Base-by-base conservation (phyloP, 2,888 invertebrate genomes). In the Tachina fera region DNA sequence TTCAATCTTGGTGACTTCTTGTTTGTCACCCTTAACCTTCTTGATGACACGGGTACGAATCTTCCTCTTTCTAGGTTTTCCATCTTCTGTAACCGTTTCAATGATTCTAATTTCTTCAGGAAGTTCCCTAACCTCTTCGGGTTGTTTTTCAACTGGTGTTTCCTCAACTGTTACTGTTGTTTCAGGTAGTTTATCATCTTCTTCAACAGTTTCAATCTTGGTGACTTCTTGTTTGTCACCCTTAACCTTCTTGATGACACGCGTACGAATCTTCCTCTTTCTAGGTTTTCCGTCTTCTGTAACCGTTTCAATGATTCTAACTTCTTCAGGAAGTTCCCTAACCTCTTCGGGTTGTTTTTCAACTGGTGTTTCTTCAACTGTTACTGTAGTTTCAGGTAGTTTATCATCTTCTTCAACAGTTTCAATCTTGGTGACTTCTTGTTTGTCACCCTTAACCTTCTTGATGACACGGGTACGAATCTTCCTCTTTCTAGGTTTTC, bases 221-320 rank as follows among this genome's bases (percentile, higher is more conserved):
- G 70, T 70, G 10, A 70, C 41, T 56, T 70, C 70, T 56, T 70
- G 70, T 1, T 56, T 70, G 10, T 56, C 53, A 14, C 56, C 70
- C 56, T 56, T 70, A 5, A 80, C 56, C 72, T 80, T 86, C 13
- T 83, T 86, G 39, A 83, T 86, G 2, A 83, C 67, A 1, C 86
- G 86, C 11, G 83, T 86, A 11, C 86, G 83, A 79, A 77, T 87
- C 83, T 5, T 84, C 84, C 49, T 81, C 9, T 77, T 77, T n/a
- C 9, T 77, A 0, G 68, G 83, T n/a, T 86, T 88, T 31, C 87
- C 87, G 9, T 88, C 88, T 80, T 88, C 87, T 31, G 87, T 68
- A 39, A 88, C 81, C 0, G 86, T 83, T 78, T 88, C 87, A 31
- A 88, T 84, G 58, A 87, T 84, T 11, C 75, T 84, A 9, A 88